Conservation (phyloP, 1,140 invertebrate species). For the Campoletis sonorensis region DNA sequence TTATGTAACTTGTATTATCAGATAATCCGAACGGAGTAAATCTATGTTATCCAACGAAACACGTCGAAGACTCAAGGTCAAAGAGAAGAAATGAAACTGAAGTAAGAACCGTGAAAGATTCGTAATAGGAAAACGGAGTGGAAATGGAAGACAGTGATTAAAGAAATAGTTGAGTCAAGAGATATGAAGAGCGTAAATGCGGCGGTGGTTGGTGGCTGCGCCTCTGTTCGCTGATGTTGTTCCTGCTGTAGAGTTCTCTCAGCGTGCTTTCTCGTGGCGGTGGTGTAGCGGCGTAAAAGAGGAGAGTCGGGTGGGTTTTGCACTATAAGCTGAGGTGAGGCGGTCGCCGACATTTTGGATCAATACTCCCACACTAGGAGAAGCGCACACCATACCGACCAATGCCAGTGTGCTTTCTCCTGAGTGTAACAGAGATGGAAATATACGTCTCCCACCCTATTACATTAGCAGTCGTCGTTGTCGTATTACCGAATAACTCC, state of each 20-base stretch:
- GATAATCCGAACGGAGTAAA: neutral
- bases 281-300: constrained; percentile 52
- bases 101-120: neutral
- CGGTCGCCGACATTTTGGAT: constrained; percentile 72
- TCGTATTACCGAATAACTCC: constrained; percentile 52
- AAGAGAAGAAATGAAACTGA: neutral
- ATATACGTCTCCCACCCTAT: neutral
- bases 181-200: constrained; percentile 5
- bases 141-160: neutral
- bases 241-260: constrained; percentile 23
- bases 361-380: constrained; percentile 70
- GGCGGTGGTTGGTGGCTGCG: neutral
- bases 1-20: neutral
- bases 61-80: neutral
- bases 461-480: neutral
- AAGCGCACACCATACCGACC: constrained; percentile 39
- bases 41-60: neutral
- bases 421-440: constrained; percentile 8
- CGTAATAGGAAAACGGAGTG: neutral
- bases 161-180: constrained; percentile 34
- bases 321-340: constrained; percentile 53
- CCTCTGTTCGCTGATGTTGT: constrained; percentile 14
- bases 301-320: constrained; percentile 58
- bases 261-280: neutral
- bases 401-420: neutral